Percentiles rank a stretch among this genome's conserved stretches.
phyloP scores from a whole-genome alignment of 2,797 vertebrate genomes.

The Xerus rutilus region DNA sequence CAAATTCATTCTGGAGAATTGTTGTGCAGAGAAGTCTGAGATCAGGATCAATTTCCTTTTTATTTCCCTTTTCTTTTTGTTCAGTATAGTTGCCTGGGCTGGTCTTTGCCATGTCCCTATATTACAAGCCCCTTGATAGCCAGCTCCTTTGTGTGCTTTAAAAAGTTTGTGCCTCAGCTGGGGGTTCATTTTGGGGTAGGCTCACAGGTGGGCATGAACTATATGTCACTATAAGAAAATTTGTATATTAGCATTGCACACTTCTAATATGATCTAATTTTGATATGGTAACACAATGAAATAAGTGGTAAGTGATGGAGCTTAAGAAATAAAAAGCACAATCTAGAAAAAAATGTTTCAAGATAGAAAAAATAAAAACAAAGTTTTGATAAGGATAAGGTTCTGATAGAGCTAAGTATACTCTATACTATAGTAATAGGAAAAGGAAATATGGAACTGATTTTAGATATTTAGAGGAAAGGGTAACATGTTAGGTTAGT shows the following conservation, averaged over 20 bases:
- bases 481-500: background rate
- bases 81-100: background rate
- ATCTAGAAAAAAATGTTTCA: background rate
- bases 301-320: background rate
- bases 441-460: background rate
- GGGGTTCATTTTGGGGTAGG: background rate
- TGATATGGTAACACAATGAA: slow-evolving; percentile 12
- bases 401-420: background rate
- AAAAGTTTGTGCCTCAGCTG: background rate
- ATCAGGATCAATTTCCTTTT: background rate
- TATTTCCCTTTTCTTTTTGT: background rate
- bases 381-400: background rate
- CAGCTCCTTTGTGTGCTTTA: fast-evolving
- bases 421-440: fast-evolving
- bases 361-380: background rate
- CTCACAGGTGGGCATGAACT: background rate
- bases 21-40: background rate
- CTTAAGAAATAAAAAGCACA: background rate
- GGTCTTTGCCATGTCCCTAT: background rate
- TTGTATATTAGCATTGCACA: background rate
- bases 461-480: background rate
- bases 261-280: background rate
- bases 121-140: background rate
- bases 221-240: background rate
- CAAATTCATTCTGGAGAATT: background rate